A percentile compares a stretch with the other conserved stretches of the same genome.
phyloP scores from a whole-genome alignment of 2,888 invertebrate genomes.

The Drosophila melanosoma region DNA sequence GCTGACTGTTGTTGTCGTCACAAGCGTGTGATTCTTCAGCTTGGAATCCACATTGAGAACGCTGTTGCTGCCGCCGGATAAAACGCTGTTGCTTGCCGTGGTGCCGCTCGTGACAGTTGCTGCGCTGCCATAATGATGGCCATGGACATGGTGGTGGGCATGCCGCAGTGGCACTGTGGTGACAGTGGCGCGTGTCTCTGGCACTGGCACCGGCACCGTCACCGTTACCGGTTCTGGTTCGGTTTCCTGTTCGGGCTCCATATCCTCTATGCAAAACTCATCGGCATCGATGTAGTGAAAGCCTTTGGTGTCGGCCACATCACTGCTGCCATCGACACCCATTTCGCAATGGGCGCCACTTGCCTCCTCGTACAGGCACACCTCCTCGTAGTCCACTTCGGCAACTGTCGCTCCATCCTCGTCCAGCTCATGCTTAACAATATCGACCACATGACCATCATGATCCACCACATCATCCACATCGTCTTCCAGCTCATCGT shows the following conservation, averaged over 20 bases:
- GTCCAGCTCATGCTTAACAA: slow-evolving; percentile 77
- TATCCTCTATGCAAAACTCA: slow-evolving; percentile 80
- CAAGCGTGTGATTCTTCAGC: slow-evolving; percentile 78
- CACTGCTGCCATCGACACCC: slow-evolving; percentile 68
- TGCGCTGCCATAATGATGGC: slow-evolving; percentile 37
- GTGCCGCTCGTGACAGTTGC: slow-evolving; percentile 26
- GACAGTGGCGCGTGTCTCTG: slow-evolving; percentile 23
- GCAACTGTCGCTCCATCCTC: slow-evolving; percentile 76
- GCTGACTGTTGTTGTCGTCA: slow-evolving; percentile 48
- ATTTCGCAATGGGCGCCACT: slow-evolving; percentile 77
- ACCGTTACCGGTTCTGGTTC: slow-evolving; percentile 31
- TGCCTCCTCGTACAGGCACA: slow-evolving; percentile 82
- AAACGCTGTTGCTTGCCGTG: slow-evolving; percentile 53
- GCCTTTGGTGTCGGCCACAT: slow-evolving; percentile 72
- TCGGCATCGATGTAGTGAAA: slow-evolving; percentile 80
- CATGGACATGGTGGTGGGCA: slow-evolving; percentile 40
- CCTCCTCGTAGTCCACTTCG: slow-evolving; percentile 81
- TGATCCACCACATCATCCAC: slow-evolving; percentile 68
- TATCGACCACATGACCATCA: slow-evolving; percentile 75
- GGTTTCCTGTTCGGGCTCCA: slow-evolving; percentile 50
- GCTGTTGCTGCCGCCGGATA: slow-evolving; percentile 35
- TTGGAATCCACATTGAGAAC: slow-evolving; percentile 58
- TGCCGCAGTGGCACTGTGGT: slow-evolving; percentile 36
- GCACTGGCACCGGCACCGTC: slow-evolving; percentile 45
- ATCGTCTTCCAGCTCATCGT: slow-evolving; percentile 62